phyloP scores from a whole-genome alignment of 1,140 invertebrate genomes.

The Globodera rostochiensis region DNA sequence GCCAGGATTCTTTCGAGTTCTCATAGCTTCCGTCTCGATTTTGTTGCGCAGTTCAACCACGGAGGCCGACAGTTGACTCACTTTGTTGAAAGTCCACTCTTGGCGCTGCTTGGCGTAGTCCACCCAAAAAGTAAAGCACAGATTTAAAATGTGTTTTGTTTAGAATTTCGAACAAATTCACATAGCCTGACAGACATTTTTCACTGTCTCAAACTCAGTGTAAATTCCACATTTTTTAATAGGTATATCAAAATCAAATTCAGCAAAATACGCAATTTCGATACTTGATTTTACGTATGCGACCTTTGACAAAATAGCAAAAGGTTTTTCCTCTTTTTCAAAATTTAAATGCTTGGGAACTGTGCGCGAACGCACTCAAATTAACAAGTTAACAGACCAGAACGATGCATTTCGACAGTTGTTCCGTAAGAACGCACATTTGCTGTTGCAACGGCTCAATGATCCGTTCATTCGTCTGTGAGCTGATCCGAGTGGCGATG shows the following conservation, averaged over 20 bases:
- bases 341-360: no score
- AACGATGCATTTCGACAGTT: constrained; percentile 36
- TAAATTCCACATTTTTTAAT: no score
- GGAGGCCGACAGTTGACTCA: constrained; percentile 25
- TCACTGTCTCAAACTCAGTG: no score
- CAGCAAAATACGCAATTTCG: no score
- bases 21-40: constrained; percentile 37
- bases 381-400: constrained; percentile 14
- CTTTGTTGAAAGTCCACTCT: constrained; percentile 40
- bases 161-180: no score
- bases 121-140: constrained; percentile 13
- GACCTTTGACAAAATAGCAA: no score
- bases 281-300: no score
- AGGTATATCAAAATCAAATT: no score
- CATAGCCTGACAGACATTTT: no score
- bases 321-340: no score
- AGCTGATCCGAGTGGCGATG: constrained; percentile 28
- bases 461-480: constrained; percentile 29
- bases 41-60: constrained; percentile 29
- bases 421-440: constrained; percentile 28
- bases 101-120: constrained; percentile 36
- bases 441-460: constrained; percentile 29
- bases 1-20: constrained; percentile 19
- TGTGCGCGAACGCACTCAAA: no score
- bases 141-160: no score